Evolutionary conservation across 1,140 invertebrate species (phyloP).

Genomic region (Dendroctonus ponderosae): DNA sequence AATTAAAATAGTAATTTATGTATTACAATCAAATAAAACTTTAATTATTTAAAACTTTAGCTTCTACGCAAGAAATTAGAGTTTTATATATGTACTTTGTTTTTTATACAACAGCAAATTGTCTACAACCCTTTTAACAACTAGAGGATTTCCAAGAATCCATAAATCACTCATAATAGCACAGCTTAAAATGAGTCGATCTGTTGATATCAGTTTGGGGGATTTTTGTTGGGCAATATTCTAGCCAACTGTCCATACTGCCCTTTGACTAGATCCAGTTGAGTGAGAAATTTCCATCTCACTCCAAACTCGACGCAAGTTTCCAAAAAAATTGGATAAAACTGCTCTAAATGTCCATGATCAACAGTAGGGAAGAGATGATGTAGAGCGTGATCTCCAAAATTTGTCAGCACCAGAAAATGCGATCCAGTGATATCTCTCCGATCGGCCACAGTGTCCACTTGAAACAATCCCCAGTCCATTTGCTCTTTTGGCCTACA

Average conservation of each 20-base stretch:
- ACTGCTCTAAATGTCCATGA: constrained; percentile 65
- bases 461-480: constrained; percentile 77
- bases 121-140: too few relatives aligned
- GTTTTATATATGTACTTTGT: too few relatives aligned
- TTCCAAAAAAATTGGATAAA: constrained; percentile 65
- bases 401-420: constrained; percentile 68
- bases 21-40: too few relatives aligned
- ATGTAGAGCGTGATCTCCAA: constrained; percentile 76
- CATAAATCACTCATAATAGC: too few relatives aligned
- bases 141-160: too few relatives aligned
- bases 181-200: too few relatives aligned
- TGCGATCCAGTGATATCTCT: constrained; percentile 67
- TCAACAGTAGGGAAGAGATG: constrained; percentile 82
- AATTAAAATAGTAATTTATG: too few relatives aligned
- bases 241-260: constrained; percentile 68
- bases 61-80: too few relatives aligned
- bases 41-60: too few relatives aligned
- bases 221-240: constrained; percentile 49
- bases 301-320: constrained; percentile 70
- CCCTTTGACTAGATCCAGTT: constrained; percentile 64
- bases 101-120: too few relatives aligned
- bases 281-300: constrained; percentile 56
- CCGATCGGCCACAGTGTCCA: constrained; percentile 74
- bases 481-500: constrained; percentile 42
- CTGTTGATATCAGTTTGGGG: background rate